Evolutionary conservation across 2,888 invertebrate genomes (phyloP).

Genomic region (Nematopogon swammerdamellus): DNA sequence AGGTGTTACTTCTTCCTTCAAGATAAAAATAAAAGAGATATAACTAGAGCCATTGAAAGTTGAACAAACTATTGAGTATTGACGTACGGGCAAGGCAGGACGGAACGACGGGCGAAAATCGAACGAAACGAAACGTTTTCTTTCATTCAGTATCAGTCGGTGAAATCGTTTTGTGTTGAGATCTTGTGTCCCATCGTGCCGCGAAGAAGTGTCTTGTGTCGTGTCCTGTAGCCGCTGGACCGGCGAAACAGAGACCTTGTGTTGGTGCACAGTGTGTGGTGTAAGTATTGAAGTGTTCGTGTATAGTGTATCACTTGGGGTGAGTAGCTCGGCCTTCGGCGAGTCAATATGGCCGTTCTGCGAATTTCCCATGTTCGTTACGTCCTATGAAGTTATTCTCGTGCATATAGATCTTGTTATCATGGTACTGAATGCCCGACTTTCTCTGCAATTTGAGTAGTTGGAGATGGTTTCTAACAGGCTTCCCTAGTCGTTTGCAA

Average conservation of each 20-base stretch:
- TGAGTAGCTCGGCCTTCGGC: neutral
- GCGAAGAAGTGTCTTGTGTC: neutral
- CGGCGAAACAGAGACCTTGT: neutral
- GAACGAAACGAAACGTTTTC: neutral
- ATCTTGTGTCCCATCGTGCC: neutral
- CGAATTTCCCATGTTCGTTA: too few relatives aligned
- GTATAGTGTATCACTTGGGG: neutral
- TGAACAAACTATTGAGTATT: too few relatives aligned
- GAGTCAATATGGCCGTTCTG: neutral
- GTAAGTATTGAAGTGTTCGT: neutral
- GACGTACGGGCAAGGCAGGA: too few relatives aligned
- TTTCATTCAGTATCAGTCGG: neutral
- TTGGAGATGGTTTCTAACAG: slow-evolving; percentile 20
- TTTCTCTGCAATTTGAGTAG: slow-evolving; percentile 15
- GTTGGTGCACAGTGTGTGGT: neutral
- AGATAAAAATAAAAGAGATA: too few relatives aligned
- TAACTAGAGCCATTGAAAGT: too few relatives aligned
- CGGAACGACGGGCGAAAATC: neutral
- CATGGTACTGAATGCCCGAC: neutral
- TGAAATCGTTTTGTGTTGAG: neutral
- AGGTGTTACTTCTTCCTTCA: too few relatives aligned
- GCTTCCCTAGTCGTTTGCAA: too few relatives aligned
- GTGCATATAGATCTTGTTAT: too few relatives aligned
- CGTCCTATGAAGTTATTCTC: too few relatives aligned
- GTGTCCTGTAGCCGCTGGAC: neutral